Conservation (phyloP, 2,888 invertebrate species). For the Agriopis aurantiaria region DNA sequence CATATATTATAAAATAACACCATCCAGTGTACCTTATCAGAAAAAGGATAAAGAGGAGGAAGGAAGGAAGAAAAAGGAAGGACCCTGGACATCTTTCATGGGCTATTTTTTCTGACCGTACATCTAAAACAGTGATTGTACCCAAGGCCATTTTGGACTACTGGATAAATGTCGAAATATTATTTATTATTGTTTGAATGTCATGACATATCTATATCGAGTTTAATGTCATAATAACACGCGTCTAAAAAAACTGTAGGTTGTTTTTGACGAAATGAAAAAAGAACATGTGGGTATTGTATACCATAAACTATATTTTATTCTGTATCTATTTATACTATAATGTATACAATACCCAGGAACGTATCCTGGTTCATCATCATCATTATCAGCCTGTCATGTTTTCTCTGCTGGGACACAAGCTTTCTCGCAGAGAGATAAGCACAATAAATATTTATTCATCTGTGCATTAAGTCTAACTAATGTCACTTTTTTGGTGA, state of each 20-base stretch:
- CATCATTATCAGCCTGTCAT: no score
- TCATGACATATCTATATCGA: constrained; percentile 48
- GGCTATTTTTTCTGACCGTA: constrained; percentile 42
- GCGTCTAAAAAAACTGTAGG: constrained; percentile 24
- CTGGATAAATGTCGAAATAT: constrained; percentile 55
- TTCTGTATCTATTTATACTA: neutral
- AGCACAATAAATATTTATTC: no score
- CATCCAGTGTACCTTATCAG: no score
- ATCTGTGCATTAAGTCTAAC: no score
- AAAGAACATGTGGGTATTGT: constrained; percentile 10
- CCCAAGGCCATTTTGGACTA: constrained; percentile 53
- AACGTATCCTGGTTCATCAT: no score
- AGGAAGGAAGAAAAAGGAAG: no score
- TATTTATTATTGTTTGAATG: constrained; percentile 59
- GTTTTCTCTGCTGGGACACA: no score
- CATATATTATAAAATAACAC: no score
- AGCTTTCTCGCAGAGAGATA: no score
- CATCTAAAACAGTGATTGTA: constrained; percentile 48
- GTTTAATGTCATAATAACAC: constrained; percentile 45
- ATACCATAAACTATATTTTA: neutral
- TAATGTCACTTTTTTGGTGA: no score
- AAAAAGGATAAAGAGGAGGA: no score
- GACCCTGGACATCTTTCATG: no score
- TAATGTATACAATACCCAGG: neutral
- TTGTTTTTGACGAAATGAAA: constrained; percentile 6